Conservation (phyloP, 2,888 invertebrate species). For the Epiblema foenella region DNA sequence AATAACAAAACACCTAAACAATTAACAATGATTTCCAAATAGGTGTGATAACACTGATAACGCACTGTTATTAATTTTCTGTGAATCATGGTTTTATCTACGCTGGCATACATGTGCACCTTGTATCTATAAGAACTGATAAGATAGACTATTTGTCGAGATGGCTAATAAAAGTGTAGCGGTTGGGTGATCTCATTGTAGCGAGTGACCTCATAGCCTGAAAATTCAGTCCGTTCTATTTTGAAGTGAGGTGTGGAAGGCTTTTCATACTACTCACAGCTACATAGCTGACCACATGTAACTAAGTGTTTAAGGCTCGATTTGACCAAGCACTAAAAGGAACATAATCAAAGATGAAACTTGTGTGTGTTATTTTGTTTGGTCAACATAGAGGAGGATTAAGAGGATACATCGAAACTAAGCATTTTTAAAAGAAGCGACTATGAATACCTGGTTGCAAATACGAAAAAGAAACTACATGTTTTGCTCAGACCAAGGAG, state of each 20-base stretch:
- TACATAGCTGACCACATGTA: not conserved
- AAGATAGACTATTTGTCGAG: conserved; percentile 59
- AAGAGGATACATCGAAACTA: too few species aligned
- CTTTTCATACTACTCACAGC: not conserved
- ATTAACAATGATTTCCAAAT: conserved; percentile 3
- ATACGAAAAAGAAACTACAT: too few species aligned
- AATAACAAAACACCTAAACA: conserved; percentile 16
- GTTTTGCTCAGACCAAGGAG: too few species aligned
- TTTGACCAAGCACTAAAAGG: too few species aligned
- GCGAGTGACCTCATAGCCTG: conserved; percentile 1
- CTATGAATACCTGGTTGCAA: too few species aligned
- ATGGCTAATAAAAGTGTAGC: conserved; percentile 55
- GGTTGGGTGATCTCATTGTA: conserved; percentile 50
- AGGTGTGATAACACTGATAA: conserved; percentile 32
- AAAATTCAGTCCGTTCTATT: conserved; percentile 10
- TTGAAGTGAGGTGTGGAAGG: conserved; percentile 1
- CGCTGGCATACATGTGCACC: conserved; percentile 6
- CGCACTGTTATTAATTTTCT: conserved; percentile 25
- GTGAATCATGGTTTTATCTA: conserved; percentile 35
- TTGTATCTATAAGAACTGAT: conserved; percentile 48
- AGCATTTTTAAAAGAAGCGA: too few species aligned
- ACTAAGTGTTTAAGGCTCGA: not conserved
- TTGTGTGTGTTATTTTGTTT: too few species aligned
- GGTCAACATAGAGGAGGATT: too few species aligned
- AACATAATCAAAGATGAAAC: too few species aligned